phyloP scores from a whole-genome alignment of 1,140 invertebrate species.

The Solenopsis invicta region DNA sequence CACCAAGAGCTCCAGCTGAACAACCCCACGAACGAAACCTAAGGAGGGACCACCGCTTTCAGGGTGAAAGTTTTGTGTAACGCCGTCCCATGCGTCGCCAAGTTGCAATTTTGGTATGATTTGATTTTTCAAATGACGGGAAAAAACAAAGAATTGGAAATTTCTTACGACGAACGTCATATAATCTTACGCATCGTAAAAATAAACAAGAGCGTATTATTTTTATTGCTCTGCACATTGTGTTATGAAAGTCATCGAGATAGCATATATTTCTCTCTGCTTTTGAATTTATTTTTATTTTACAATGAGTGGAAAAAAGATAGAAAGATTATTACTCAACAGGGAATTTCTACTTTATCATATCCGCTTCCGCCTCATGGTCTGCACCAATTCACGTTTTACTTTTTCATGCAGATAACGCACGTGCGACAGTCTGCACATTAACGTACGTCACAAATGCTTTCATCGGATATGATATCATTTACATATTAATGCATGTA shows the following conservation, averaged over 20 bases:
- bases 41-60: neutral
- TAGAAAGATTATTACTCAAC: neutral
- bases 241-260: neutral
- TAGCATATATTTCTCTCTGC: neutral
- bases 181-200: neutral
- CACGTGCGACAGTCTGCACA: conserved; percentile 54
- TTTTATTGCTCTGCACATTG: neutral
- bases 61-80: conserved; percentile 17
- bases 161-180: neutral
- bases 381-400: neutral
- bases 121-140: neutral
- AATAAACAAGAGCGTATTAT: conserved; percentile 27
- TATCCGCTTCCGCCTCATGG: conserved; percentile 6
- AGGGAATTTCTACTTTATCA: conserved; percentile 12
- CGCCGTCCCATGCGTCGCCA: neutral
- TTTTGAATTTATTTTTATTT: neutral
- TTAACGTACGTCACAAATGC: neutral
- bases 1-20: neutral
- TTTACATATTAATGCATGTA: conserved; percentile 33
- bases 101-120: neutral
- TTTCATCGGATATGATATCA: neutral
- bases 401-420: conserved; percentile 50
- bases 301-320: neutral
- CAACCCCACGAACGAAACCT: conserved; percentile 20
- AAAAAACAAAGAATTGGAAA: neutral